Base-by-base conservation (phyloP, 2,888 invertebrate genomes). In the Callyntrura guangdongensis region DNA sequence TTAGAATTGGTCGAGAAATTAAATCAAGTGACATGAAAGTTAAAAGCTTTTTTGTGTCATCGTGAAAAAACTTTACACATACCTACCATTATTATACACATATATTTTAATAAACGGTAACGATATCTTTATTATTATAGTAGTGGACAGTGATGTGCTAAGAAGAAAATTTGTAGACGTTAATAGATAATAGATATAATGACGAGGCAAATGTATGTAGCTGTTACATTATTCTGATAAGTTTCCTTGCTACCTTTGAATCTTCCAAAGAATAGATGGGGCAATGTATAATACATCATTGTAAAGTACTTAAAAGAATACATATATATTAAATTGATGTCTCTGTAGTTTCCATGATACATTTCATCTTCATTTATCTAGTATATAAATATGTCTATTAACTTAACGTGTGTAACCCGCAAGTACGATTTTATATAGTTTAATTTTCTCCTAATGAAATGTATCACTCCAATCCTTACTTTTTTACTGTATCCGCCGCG, bases 121-220 rank as follows among this genome's bases (percentile, higher is more conserved):
- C 53, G 53, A 53, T 53, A 53, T 53, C 53, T 53, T 53, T 53
- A 53, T 53, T 53, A n/a, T n/a, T 53, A n/a, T 53, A 53, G 53
- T n/a, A 14, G 12, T 53, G 53, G 11, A 6, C 36, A 36, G 36
- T 36, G 3, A 6, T 36, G 36, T 36, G 36, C 36, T 36, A 36
- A 2, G 3, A 6, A 36, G 3, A 36, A 36, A 36, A 36, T 36
- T 4, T 36, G 36, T 36, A 36, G 36, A 36, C 6, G 36, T 36
- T 36, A 36, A 36, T 36, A 36, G 6, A 53, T 53, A 5, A 47
- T 11, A 47, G 11, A 53, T n/a, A 53, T 53, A 53, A n/a, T 53
- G 11, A n/a, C 9, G 53, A 14, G 2, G 53, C n/a, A 53, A 11
- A 47, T 47, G 47, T 47, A 53, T 36, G 2, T 14, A 53, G 11